Evolutionary conservation across 2,113 vertebrate species (phyloP), one percentile per base, ranked within the genome.

Genomic region (Aplodontia rufa): DNA sequence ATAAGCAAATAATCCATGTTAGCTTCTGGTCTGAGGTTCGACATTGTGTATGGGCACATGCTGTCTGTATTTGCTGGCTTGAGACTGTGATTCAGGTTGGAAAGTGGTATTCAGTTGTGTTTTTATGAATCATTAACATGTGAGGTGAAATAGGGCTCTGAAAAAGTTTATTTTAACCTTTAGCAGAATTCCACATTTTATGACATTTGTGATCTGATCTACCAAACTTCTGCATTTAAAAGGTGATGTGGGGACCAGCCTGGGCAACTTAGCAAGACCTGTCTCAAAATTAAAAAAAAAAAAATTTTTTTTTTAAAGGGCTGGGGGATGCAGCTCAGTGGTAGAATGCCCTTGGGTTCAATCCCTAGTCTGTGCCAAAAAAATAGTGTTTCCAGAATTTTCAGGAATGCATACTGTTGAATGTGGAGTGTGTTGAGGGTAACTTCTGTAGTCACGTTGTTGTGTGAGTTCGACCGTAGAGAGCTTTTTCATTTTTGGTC

Each of bases 401-500:
- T 40, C 35, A 5, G 69, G 51, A 81, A 45, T 0, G 35, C 11
- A 0, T 20, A 1, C 32, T 62, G 37, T 3, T 13, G 7, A 40
- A 26, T 1, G 9, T 55, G 35, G 7, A 40, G 28, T 1, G 9
- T 55, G 35, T 49, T 5, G 75, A 32, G 19, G 40, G 22, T 20
- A n/a, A 35, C 66, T 51, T 78, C 8, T 71, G 28, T 14, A 49
- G 30, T 64, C 60, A 2, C 5, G 2, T 5, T 71, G 1, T 66
- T 30, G 53, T 58, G 60, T 6, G 13, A 8, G 5, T 17, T 10
- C 60, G 37, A 62, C 0, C 83, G n/a, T 79, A 37, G 10, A 62
- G 60, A 40, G n/a, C 62, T 4, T 47, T 75, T 49, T 37, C 37
- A 0, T 51, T 13, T 35, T n/a, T 7, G 11, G 22, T 76, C 62